These are phyloP conservation scores for Pseudochromis fuscus DNA, from an alignment of 2,797 vertebrate genomes.

Conservation along the genomic window DNA sequence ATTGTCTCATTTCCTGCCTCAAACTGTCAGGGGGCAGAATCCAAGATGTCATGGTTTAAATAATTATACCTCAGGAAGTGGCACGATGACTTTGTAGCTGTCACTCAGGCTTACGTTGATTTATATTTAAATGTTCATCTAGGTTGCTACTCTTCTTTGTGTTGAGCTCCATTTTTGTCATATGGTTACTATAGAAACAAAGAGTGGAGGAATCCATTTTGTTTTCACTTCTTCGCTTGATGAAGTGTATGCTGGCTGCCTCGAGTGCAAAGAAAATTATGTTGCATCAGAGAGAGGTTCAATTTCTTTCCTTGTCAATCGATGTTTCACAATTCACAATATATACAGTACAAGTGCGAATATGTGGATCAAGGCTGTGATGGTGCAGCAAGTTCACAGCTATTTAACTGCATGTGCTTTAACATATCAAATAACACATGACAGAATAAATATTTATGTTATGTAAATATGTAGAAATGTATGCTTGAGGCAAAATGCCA, in stretches of 20 bases:
- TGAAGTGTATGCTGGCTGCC: slow-evolving; percentile 10
- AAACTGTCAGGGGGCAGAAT: slow-evolving; percentile 55
- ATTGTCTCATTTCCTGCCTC: slow-evolving; percentile 54
- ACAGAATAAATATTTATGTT: slow-evolving; percentile 7
- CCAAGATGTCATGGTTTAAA: slow-evolving; percentile 66
- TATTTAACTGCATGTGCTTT: slow-evolving; percentile 6
- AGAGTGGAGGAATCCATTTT: slow-evolving; percentile 13
- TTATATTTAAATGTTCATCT: slow-evolving; percentile 68
- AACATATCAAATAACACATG: background rate
- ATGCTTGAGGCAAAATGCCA: slow-evolving; percentile 1
- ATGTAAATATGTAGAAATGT: slow-evolving; percentile 6
- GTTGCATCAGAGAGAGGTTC: background rate
- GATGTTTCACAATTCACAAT: background rate
- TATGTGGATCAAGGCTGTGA: background rate
- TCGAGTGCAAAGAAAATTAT: background rate
- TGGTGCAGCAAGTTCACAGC: background rate
- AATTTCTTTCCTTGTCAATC: background rate
- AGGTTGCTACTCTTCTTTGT: slow-evolving; percentile 52
- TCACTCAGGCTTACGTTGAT: slow-evolving; percentile 69
- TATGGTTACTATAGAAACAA: slow-evolving; percentile 76
- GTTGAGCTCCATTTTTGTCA: slow-evolving; percentile 59
- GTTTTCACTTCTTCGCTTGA: background rate
- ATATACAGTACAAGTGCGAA: background rate
- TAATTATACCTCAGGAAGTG: slow-evolving; percentile 67
- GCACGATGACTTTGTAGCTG: slow-evolving; percentile 53